Evolutionary conservation across 1,140 invertebrate species (phyloP), one percentile per base, ranked within the genome.

Genomic region (Homalodisca vitripennis): DNA sequence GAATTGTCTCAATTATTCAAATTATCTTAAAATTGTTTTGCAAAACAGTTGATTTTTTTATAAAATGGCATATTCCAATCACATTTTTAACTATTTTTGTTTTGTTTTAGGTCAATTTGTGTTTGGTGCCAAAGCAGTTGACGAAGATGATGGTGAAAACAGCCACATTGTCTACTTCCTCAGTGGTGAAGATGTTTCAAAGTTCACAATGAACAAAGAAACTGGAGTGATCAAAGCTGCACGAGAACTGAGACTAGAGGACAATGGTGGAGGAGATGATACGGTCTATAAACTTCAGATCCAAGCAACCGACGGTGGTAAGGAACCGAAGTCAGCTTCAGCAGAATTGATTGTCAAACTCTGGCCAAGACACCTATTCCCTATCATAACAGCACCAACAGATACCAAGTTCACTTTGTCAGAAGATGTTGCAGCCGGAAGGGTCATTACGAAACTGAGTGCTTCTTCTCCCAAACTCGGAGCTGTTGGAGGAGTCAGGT

Each of bases 221-320:
- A 94, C 89, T 2, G 94, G 94, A 0, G 92, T 96, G 0, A 89
- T 97, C 46, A 90, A 91, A 79, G 86, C 90, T 0, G 80, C 84
- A 2, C 79, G 84, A 71, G 82, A 89, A 53, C 55, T 76, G 29
- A 67, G 68, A 14, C 67, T 71, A 32, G 70, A 71, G 51, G 70
- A 72, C 46, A 68, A 68, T 6, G 31, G 47, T 55, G 67, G 67
- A 75, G 79, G 71, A 71, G 79, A 77, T 32, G 81, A 85, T 71
- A 82, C 80, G 17, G 84, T 85, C 0, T 94, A 90, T 76, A 86
- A 88, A 70, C 74, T 96, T 34, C 84, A 90, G 73, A 89, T 96
- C 34, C 81, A 87, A 73, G 88, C 92, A 1, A 85, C 84, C 66
- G 88, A 93, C 80, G 83, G 86, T 71, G 90, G 92, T n/a, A 74